These are phyloP conservation scores for Hafferia zeledoni DNA, from an alignment of 2,797 vertebrate species.

Conservation along the genomic window DNA sequence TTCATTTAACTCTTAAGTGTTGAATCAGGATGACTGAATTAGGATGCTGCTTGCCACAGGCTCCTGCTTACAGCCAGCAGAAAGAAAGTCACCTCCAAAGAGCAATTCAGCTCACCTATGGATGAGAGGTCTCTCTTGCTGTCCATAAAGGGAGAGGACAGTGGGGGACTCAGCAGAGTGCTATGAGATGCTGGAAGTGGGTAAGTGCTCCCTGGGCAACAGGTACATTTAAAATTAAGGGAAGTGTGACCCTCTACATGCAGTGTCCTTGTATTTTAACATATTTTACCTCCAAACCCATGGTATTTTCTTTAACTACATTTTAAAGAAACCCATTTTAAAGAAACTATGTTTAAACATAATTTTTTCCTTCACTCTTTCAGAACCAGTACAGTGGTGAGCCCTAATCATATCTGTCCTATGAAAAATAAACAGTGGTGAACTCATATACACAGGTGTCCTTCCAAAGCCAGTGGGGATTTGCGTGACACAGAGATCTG, in stretches of 20 bases:
- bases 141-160: background rate
- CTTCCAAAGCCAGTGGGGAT: accelerated
- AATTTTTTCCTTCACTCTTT: background rate
- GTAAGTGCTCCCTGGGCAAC: background rate
- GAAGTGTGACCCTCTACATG: background rate
- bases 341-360: background rate
- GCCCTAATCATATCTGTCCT: background rate
- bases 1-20: accelerated
- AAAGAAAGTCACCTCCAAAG: background rate
- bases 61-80: background rate
- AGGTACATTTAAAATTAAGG: background rate
- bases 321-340: background rate
- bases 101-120: background rate
- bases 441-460: background rate
- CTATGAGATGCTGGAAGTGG: background rate
- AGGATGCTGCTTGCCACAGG: background rate
- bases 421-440: background rate
- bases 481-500: background rate
- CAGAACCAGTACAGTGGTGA: background rate
- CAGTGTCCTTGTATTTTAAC: background rate
- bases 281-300: background rate
- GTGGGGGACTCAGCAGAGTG: background rate
- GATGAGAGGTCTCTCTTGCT: background rate
- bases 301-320: background rate
- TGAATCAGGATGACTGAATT: background rate